Percentiles rank a stretch among this genome's conserved stretches.
Evolutionary conservation across 2,113 vertebrate genomes (phyloP).

Genomic region (Oncorhynchus mykiss): DNA sequence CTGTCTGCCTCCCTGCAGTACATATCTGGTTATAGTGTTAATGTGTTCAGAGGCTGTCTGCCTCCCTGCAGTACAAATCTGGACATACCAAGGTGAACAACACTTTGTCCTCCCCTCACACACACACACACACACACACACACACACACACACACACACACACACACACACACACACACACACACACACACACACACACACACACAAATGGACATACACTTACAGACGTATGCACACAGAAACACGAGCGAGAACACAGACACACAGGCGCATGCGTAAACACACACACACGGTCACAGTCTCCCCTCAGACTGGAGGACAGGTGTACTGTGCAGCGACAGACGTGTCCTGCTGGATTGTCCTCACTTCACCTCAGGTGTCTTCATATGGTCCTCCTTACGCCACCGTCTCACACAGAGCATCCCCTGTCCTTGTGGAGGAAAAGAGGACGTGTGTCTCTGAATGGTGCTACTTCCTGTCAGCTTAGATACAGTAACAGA

Average conservation of each 20-base stretch:
- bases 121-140: too few species aligned
- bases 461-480: background rate
- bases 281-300: background rate
- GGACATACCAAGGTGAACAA: background rate
- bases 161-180: too few species aligned
- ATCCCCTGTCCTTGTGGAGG: background rate
- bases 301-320: conserved; percentile 55
- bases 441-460: background rate
- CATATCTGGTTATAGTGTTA: too few species aligned
- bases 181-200: too few species aligned
- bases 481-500: background rate
- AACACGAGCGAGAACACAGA: too few species aligned
- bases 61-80: too few species aligned
- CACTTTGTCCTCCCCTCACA: conserved; percentile 16
- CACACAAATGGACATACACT: too few species aligned
- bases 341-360: conserved; percentile 32
- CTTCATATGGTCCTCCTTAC: conserved; percentile 18
- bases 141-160: too few species aligned
- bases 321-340: conserved; percentile 47
- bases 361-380: conserved; percentile 23
- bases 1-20: too few species aligned
- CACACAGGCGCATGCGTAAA: too few species aligned
- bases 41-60: too few species aligned
- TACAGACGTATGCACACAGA: too few species aligned
- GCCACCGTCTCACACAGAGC: background rate